Conservation (phyloP, 2,888 invertebrate species). For the Polydrusus cervinus region DNA sequence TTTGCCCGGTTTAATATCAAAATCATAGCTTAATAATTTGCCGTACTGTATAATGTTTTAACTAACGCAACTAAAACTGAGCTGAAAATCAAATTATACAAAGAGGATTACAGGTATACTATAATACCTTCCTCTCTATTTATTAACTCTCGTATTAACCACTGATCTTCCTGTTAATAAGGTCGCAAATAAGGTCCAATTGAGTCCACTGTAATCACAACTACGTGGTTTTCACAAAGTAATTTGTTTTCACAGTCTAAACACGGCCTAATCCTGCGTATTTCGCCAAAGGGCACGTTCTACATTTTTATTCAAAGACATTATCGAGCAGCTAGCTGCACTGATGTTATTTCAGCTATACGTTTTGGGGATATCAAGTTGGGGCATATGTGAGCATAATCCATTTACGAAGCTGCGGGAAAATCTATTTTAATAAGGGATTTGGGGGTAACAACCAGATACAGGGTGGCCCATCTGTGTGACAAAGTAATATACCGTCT, state of each 20-base stretch:
- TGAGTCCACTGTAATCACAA: constrained; percentile 44
- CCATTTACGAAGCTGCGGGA: constrained; percentile 37
- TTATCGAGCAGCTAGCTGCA: constrained; percentile 47
- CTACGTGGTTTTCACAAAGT: constrained; percentile 45
- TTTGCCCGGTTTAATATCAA: too few relatives aligned
- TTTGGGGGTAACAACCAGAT: not conserved
- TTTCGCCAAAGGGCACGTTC: constrained; percentile 52
- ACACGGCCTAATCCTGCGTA: constrained; percentile 50
- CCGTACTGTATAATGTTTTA: too few relatives aligned
- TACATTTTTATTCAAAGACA: constrained; percentile 52
- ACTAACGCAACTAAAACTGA: too few relatives aligned
- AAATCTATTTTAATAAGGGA: constrained; percentile 23
- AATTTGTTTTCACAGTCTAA: constrained; percentile 53
- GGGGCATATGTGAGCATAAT: constrained; percentile 50
- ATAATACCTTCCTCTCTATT: not conserved
- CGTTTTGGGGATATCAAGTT: constrained; percentile 46
- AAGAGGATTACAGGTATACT: too few relatives aligned
- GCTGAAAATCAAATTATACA: too few relatives aligned
- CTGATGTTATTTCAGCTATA: constrained; percentile 52
- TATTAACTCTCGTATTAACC: constrained; percentile 1
- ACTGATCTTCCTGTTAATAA: constrained; percentile 21
- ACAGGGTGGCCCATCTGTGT: not conserved
- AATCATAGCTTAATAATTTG: too few relatives aligned
- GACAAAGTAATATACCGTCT: too few relatives aligned
- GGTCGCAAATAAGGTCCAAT: constrained; percentile 43